Evolutionary conservation across 92 coral and sea anemone species (phyloP).

Genomic region (Porites evermanni): DNA sequence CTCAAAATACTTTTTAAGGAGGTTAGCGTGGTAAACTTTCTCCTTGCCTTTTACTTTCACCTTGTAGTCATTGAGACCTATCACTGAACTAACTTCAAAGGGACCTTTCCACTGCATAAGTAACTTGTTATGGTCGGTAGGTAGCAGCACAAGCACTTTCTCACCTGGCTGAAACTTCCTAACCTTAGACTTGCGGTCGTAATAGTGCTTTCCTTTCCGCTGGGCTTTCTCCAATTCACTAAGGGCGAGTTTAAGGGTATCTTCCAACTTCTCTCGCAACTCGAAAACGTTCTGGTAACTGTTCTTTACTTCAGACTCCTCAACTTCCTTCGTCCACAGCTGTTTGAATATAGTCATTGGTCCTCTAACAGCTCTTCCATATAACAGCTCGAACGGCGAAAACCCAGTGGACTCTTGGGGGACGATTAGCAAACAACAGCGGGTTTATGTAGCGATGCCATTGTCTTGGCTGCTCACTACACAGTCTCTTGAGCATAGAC

Average conservation of each 20-base stretch:
- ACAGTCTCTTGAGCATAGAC: conserved; percentile 42
- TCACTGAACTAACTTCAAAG: conserved; percentile 1
- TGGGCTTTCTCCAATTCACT: no score
- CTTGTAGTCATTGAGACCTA: conserved; percentile 49
- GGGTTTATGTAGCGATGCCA: no score
- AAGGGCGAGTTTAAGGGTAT: neutral
- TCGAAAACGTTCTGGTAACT: conserved; percentile 59
- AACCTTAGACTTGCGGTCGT: no score
- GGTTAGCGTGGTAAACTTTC: conserved; percentile 47
- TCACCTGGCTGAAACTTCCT: no score
- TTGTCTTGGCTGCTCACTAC: conserved; percentile 35
- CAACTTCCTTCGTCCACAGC: no score
- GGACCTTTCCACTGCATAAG: conserved; percentile 74
- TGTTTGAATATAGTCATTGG: no score
- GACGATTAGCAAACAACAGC: no score
- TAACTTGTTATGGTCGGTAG: conserved; percentile 61
- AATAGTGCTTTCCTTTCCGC: no score
- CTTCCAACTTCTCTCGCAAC: conserved; percentile 46
- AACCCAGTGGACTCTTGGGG: no score
- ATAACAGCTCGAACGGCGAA: no score
- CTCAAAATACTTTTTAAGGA: conserved; percentile 43
- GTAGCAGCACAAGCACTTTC: conserved; percentile 5
- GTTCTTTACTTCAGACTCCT: conserved; percentile 1
- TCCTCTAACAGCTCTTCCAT: no score
- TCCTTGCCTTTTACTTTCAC: conserved; percentile 40